phyloP scores from a whole-genome alignment of 2,113 vertebrate genomes.

The Limanda limanda region DNA sequence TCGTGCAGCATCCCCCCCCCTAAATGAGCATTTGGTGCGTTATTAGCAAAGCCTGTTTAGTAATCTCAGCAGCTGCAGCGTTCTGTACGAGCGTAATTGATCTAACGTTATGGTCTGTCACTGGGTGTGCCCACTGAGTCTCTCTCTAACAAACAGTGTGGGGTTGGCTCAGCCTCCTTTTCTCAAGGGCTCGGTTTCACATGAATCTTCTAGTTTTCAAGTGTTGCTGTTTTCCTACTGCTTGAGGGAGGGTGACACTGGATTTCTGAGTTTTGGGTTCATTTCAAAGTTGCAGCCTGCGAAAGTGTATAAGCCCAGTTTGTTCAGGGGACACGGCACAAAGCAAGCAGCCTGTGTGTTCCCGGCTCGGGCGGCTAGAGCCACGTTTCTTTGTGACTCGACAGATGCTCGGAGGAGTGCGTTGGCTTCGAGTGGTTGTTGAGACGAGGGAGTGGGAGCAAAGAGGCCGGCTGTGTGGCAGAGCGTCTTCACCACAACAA shows the following conservation, averaged over 20 bases:
- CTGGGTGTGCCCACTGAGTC: conserved; percentile 41
- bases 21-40: conserved; percentile 56
- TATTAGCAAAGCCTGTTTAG: conserved; percentile 56
- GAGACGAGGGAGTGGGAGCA: conserved; percentile 47
- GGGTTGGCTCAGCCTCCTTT: conserved; percentile 3
- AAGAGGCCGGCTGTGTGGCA: conserved; percentile 15
- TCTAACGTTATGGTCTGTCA: conserved; percentile 31
- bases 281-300: conserved; percentile 28
- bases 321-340: not conserved
- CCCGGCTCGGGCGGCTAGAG: conserved; percentile 34
- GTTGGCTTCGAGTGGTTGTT: conserved; percentile 45
- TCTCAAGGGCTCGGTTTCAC: not conserved
- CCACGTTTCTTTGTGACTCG: conserved; percentile 55
- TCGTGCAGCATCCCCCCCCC: not conserved
- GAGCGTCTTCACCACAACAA: conserved; percentile 22
- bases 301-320: not conserved
- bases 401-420: conserved; percentile 71
- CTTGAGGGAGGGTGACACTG: not conserved
- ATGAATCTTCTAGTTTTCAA: conserved; percentile 24
- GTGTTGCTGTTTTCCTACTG: conserved; percentile 14
- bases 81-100: conserved; percentile 37
- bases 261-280: conserved; percentile 2
- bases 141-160: conserved; percentile 22
- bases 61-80: conserved; percentile 59
- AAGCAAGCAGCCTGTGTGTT: conserved; percentile 38